Evolutionary conservation across 2,113 vertebrate species (phyloP), one percentile per base, ranked within the genome.

Genomic region (Ophthalmolycus amberensis): DNA sequence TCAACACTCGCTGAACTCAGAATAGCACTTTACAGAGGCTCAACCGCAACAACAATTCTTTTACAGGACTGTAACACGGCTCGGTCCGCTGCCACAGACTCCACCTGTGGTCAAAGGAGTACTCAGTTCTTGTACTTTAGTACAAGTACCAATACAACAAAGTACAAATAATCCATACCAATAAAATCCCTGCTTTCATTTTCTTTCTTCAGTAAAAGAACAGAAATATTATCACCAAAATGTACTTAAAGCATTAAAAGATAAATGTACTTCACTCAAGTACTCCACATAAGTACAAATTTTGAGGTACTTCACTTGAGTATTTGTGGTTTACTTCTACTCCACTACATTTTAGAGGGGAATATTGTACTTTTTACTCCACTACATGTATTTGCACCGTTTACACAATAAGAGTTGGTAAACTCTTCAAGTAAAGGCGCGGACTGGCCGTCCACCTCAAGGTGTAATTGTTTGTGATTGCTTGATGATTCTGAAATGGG

Each of bases 1-100:
- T 88, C 85, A 85, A 89, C 87, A 78, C 82, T 73, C 81, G 56
- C 63, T 63, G 0, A 2, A 67, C 87, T 84, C 83, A 83, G 83
- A 93, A 89, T 90, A 91, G 88, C 75, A 80, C 77, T 80, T 89
- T 52, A 77, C 77, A 59, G 64, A 62, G 50, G n/a, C 81, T 50
- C 37, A 1, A 79, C 89, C 67, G 15, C 86, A 80, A 15, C 75
- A 81, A 90, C 85, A 84, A 64, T 67, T 65, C 74, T 68, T 77
- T 70, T n/a, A 81, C 79, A 56, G 70, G 59, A 46, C 67, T n/a
- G 38, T n/a, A 22, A 69, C 56, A 34, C 64, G 37, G 74, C 18
- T 37, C 14, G 56, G 46, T 32, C 73, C 37, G 37, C 50, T 40
- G 69, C 65, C 48, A 40, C 54, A 38, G 66, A 29, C 54, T 70